Base-by-base conservation (phyloP, 2,888 invertebrate species). In the Epinotia ramella region DNA sequence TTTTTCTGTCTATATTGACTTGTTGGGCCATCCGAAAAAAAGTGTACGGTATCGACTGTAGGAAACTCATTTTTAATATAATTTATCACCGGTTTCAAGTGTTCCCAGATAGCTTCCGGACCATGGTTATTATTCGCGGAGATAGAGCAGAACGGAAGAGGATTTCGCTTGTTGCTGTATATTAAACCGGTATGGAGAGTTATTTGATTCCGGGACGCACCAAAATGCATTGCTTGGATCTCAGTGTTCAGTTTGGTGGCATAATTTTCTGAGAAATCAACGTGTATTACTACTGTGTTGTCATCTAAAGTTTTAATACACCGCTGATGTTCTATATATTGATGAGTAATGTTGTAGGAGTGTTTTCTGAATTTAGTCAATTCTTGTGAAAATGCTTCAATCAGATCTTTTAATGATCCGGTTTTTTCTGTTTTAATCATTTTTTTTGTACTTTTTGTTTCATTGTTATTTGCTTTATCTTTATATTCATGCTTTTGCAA, bases 241-340 rank as follows among this genome's bases (percentile, higher is more conserved):
- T 80, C 78, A 59, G 76, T 68, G 62, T 73, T 70, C 65, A 68
- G 78, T 78, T 78, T 78, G 44, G 77, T 78, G 6, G 33, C 57
- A 24, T 69, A 78, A 33, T 80, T 80, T 75, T 78, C 78, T 0
- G 77, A 77, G 59, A 79, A 79, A 40, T 79, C 78, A 77, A 79
- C 78, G 64, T 78, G 79, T 16, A 79, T 77, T 33, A 78, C 33
- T 33, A 33, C 33, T 33, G 33, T 33, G 33, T 33, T 33, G 33
- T 33, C 33, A 33, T 33, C 33, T 33, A 33, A 33, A 33, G 33
- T 33, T 33, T 33, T 33, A 33, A 33, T 33, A 33, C 33, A 33
- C 33, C 33, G 33, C 33, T 33, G 33, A 33, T 33, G 33, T 33
- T 33, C 33, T 33, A 33, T 33, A 56, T 69, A 69, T 57, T 74